These are phyloP conservation scores for Grallaria varia DNA, from an alignment of 2,113 vertebrate genomes.

Conservation along the genomic window DNA sequence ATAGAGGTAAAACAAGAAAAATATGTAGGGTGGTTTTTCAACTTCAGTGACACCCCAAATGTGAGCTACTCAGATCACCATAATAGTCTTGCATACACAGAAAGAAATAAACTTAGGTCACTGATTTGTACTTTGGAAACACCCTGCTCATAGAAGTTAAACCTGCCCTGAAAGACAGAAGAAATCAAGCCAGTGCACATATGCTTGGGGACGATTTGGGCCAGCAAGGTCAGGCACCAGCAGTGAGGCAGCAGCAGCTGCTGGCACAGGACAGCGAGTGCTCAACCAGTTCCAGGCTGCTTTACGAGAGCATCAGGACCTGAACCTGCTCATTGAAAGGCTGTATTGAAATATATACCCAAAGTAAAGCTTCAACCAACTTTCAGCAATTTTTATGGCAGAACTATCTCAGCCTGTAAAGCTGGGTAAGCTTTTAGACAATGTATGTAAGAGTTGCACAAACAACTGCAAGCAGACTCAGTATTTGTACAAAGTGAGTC, in stretches of 20 bases:
- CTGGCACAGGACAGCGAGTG: not conserved
- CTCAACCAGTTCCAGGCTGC: not conserved
- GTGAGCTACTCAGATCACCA: not conserved
- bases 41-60: not conserved
- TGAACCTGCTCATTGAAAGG: not conserved
- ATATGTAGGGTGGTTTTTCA: not conserved
- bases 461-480: not conserved
- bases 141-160: not conserved
- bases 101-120: not conserved
- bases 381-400: not conserved
- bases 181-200: not conserved
- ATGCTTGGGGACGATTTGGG: not conserved
- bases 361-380: not conserved
- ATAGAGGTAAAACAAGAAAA: not conserved
- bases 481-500: not conserved
- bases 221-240: not conserved
- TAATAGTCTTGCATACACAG: not conserved
- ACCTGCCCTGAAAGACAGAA: not conserved
- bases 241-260: accelerated
- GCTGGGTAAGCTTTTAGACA: not conserved
- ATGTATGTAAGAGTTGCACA: not conserved
- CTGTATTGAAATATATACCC: not conserved
- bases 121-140: not conserved
- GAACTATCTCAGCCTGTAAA: not conserved
- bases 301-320: not conserved